phyloP scores from a whole-genome alignment of 2,797 vertebrate species.

The Kryptopterus vitreolus region DNA sequence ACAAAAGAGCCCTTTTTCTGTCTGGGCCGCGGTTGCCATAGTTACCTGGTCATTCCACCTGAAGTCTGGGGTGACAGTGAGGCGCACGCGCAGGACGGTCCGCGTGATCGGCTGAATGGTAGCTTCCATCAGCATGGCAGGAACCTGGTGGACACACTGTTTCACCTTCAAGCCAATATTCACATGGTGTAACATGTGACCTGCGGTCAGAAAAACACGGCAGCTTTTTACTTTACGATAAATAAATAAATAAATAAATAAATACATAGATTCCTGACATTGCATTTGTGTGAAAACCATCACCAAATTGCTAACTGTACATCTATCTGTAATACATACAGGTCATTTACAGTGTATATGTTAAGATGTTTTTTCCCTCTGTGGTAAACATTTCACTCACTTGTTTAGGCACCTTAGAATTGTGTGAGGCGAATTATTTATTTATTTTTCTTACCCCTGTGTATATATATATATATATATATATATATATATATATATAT shows the following conservation, averaged over 20 bases:
- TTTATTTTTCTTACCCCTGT: too few species aligned
- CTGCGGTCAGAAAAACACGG: constrained; percentile 64
- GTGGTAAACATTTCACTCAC: background rate
- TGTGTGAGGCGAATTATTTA: background rate
- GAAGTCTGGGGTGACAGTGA: constrained; percentile 87
- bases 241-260: too few species aligned
- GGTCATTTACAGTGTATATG: background rate
- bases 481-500: too few species aligned
- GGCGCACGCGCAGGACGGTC: constrained; percentile 89
- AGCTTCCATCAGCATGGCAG: constrained; percentile 89
- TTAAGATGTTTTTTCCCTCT: background rate
- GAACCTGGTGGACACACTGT: constrained; percentile 95
- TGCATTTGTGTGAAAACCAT: background rate
- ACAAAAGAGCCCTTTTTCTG: constrained; percentile 19
- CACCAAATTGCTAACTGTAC: too few species aligned
- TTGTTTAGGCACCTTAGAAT: background rate
- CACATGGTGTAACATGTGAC: constrained; percentile 97
- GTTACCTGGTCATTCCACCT: constrained; percentile 95
- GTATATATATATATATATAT: too few species aligned
- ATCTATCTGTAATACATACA: background rate
- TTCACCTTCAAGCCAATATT: constrained; percentile 93
- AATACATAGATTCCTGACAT: too few species aligned
- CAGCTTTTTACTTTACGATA: background rate
- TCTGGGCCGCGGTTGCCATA: constrained; percentile 34
- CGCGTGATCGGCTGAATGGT: constrained; percentile 95